Conservation (phyloP, 1,140 invertebrate species). For the Papilio xuthus region DNA sequence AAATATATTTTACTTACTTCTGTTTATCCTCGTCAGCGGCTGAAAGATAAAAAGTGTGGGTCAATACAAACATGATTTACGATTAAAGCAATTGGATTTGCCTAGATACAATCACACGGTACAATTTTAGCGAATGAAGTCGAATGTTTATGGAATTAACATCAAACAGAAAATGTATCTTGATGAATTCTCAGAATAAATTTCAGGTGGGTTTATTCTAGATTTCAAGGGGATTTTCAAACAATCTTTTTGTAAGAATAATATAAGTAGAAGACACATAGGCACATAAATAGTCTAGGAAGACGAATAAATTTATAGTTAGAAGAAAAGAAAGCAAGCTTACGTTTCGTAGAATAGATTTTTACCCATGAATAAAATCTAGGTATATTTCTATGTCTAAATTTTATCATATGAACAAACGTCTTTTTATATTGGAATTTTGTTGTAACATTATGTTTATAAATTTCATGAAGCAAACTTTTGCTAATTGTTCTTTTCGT, state of each 20-base stretch:
- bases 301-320: too few species aligned
- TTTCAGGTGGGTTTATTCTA: constrained; percentile 45
- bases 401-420: too few species aligned
- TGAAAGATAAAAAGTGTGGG: constrained; percentile 63
- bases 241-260: not conserved
- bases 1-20: constrained; percentile 69
- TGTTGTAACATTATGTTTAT: too few species aligned
- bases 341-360: too few species aligned
- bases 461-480: too few species aligned
- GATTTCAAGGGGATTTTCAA: not conserved
- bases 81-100: constrained; percentile 25
- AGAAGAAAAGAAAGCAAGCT: too few species aligned
- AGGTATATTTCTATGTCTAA: too few species aligned
- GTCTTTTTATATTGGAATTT: too few species aligned
- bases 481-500: too few species aligned
- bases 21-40: constrained; percentile 82
- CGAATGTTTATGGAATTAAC: constrained; percentile 54
- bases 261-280: too few species aligned
- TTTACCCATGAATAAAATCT: too few species aligned
- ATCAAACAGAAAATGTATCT: constrained; percentile 54
- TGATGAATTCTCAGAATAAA: constrained; percentile 52
- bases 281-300: too few species aligned
- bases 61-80: constrained; percentile 17
- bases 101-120: constrained; percentile 37
- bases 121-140: constrained; percentile 30